Evolutionary conservation across 2,888 invertebrate species (phyloP).

Genomic region (Orthonevra nobilis): DNA sequence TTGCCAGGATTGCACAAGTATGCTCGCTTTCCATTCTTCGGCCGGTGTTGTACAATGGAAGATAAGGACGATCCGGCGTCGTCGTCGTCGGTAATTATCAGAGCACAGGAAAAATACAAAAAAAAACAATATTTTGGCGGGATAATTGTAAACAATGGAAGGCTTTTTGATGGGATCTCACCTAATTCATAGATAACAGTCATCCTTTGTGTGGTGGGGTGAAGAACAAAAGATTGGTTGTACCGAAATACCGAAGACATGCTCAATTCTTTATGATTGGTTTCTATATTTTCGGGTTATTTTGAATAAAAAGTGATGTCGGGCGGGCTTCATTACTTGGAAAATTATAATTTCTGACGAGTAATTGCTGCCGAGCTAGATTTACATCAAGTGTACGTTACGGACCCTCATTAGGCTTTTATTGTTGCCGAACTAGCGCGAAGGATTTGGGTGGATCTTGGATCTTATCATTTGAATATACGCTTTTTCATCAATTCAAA

Average conservation of each 20-base stretch:
- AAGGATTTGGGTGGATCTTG: no score
- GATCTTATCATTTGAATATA: no score
- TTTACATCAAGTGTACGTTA: no score
- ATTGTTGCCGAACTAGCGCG: no score
- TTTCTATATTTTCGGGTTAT: constrained; percentile 3
- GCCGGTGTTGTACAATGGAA: background rate
- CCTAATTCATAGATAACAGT: constrained; percentile 20
- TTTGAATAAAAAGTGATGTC: background rate
- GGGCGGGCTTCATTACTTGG: constrained; percentile 30
- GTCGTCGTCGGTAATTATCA: constrained; percentile 57
- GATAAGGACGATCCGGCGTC: constrained; percentile 25
- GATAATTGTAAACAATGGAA: background rate
- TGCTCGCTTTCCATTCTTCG: background rate
- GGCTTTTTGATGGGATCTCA: background rate
- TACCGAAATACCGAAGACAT: constrained; percentile 18
- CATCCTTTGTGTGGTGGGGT: constrained; percentile 25
- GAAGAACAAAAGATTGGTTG: constrained; percentile 19
- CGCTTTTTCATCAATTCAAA: no score
- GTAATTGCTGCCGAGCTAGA: constrained; percentile 12
- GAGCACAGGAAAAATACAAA: no score
- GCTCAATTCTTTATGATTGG: constrained; percentile 46
- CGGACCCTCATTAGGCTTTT: no score
- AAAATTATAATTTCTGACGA: constrained; percentile 42
- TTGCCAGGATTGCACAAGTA: background rate
- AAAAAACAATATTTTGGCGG: constrained; percentile 44